A percentile compares a stretch with the other conserved stretches of the same genome.
These are phyloP conservation scores for Tryphoninae sp. DNA, from an alignment of 2,888 invertebrate species.

Conservation along the genomic window DNA sequence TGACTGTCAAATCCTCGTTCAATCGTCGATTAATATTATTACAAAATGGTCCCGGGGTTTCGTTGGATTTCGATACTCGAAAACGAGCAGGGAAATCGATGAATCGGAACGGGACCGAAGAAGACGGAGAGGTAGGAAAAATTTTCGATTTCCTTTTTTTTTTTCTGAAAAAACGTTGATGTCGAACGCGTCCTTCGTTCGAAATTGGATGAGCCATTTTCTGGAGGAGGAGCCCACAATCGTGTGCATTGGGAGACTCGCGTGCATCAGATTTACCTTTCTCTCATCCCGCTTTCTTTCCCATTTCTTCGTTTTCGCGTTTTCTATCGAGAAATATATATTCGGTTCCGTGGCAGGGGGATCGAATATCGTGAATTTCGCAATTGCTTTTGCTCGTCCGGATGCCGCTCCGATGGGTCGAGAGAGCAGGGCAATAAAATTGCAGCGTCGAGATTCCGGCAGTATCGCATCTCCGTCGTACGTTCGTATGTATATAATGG, in stretches of 20 bases:
- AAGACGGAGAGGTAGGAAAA: background rate
- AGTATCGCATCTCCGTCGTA: constrained; percentile 47
- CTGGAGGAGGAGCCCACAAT: constrained; percentile 17
- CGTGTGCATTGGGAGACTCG: background rate
- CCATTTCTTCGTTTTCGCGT: constrained; percentile 28
- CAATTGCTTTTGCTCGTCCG: constrained; percentile 56
- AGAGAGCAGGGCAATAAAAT: constrained; percentile 57
- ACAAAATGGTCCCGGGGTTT: too few species aligned
- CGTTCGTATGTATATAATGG: constrained; percentile 16
- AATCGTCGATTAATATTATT: too few species aligned
- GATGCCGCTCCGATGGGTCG: constrained; percentile 55
- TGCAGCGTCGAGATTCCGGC: constrained; percentile 56
- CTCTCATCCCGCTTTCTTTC: constrained; percentile 21
- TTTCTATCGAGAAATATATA: constrained; percentile 35
- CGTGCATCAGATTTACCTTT: constrained; percentile 10
- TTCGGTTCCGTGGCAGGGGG: constrained; percentile 14
- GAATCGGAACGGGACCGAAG: background rate
- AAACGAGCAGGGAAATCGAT: background rate
- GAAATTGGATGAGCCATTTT: constrained; percentile 52
- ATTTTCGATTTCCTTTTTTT: background rate
- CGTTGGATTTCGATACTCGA: too few species aligned
- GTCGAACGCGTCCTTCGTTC: constrained; percentile 24
- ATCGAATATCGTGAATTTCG: constrained; percentile 56
- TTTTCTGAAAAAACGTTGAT: constrained; percentile 37
- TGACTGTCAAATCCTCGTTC: too few species aligned